Conservation (phyloP, 2,888 invertebrate genomes). For the Drosophila paranaensis region DNA sequence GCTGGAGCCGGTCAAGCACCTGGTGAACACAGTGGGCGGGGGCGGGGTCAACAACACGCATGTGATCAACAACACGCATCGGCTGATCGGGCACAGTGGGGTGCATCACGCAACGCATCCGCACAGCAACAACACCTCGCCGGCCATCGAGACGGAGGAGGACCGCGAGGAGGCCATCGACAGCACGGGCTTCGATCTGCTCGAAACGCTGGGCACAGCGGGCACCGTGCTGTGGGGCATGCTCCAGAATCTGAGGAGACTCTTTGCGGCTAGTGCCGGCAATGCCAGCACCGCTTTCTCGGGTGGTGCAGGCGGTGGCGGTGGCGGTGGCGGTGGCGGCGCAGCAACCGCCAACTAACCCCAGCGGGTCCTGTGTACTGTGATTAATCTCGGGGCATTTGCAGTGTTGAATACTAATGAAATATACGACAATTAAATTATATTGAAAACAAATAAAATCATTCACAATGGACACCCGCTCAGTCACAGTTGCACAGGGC, state of each 20-base stretch:
- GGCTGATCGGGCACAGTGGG: constrained; percentile 65
- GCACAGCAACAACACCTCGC: constrained; percentile 53
- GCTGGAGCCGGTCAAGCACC: constrained; percentile 81
- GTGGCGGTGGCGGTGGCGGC: constrained; percentile 15
- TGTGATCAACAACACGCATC: constrained; percentile 67
- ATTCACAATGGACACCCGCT: constrained; percentile 7
- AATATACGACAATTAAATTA: constrained; percentile 28
- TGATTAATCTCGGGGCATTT: constrained; percentile 61
- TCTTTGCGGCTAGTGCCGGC: constrained; percentile 82
- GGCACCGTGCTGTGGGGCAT: constrained; percentile 79
- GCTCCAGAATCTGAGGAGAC: constrained; percentile 76
- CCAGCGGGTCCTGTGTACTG: constrained; percentile 49
- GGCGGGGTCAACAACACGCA: constrained; percentile 77
- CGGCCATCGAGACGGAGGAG: constrained; percentile 82
- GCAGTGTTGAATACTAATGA: constrained; percentile 41
- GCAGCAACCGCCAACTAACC: constrained; percentile 21
- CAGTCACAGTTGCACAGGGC: constrained; percentile 17
- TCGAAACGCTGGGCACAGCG: constrained; percentile 80
- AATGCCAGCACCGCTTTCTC: constrained; percentile 75
- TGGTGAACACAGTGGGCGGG: constrained; percentile 80
- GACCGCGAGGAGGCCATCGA: constrained; percentile 82
- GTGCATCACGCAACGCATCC: constrained; percentile 54
- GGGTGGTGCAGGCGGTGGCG: constrained; percentile 61
- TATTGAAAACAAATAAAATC: constrained; percentile 4
- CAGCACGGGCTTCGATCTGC: constrained; percentile 77